A percentile compares a stretch with the other conserved stretches of the same genome.
These are phyloP conservation scores for Platichthys stellatus DNA, from an alignment of 2,113 vertebrate species.

Conservation along the genomic window DNA sequence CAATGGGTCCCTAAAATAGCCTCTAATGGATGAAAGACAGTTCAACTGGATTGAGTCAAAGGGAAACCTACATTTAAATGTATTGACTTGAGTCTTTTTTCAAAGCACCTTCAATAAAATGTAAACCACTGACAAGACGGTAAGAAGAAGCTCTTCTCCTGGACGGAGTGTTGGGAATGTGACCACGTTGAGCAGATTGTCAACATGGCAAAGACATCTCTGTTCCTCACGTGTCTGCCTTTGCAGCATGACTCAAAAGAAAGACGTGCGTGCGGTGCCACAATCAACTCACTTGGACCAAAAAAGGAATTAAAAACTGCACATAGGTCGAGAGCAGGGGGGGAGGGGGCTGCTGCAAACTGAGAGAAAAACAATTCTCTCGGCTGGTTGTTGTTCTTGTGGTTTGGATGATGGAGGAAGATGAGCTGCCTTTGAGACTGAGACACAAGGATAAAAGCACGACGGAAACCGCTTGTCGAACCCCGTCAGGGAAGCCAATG, in stretches of 20 bases:
- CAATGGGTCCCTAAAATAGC: background rate
- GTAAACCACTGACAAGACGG: background rate
- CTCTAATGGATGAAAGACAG: background rate
- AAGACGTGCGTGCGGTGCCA: slow-evolving; percentile 13
- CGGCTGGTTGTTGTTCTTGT: slow-evolving; percentile 11
- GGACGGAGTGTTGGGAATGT: background rate
- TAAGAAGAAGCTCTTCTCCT: background rate
- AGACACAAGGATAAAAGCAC: slow-evolving; percentile 23
- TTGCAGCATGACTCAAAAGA: slow-evolving; percentile 4
- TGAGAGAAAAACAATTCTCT: slow-evolving; percentile 45
- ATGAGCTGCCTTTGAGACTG: slow-evolving; percentile 24
- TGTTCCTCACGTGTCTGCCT: background rate
- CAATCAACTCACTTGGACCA: slow-evolving; percentile 21
- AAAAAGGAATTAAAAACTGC: background rate
- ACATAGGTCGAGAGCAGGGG: slow-evolving; percentile 15
- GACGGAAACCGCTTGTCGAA: slow-evolving; percentile 19
- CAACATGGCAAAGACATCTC: background rate
- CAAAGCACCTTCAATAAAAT: background rate
- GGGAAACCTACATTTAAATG: too few relatives aligned
- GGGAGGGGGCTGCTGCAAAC: background rate
- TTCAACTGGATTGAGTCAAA: too few relatives aligned
- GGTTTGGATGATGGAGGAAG: slow-evolving; percentile 19
- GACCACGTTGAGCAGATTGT: slow-evolving; percentile 9
- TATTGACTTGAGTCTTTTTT: background rate
- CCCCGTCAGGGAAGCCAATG: slow-evolving; percentile 35